A percentile compares a stretch with the other conserved stretches of the same genome.
These are phyloP conservation scores for Holotrichia oblita DNA, from an alignment of 1,140 invertebrate genomes.

Conservation along the genomic window DNA sequence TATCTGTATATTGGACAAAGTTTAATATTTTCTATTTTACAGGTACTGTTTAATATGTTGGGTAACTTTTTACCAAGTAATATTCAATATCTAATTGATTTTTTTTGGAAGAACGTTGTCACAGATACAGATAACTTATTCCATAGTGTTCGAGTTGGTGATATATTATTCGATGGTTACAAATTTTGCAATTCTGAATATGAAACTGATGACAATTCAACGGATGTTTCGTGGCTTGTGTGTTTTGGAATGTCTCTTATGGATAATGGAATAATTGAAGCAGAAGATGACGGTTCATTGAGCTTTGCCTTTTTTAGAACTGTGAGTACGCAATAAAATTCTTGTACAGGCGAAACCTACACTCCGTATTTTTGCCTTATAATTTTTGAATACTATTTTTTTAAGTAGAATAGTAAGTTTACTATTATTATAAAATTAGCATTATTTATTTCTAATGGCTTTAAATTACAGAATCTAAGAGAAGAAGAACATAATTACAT, in stretches of 20 bases:
- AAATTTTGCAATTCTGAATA: slow-evolving; percentile 39
- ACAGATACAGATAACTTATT: slow-evolving; percentile 25
- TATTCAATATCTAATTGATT: neutral
- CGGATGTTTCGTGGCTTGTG: neutral
- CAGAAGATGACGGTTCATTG: slow-evolving; percentile 40
- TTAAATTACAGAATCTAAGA: too few species aligned
- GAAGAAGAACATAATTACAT: too few species aligned
- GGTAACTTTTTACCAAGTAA: neutral
- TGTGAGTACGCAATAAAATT: slow-evolving; percentile 29
- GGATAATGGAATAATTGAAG: slow-evolving; percentile 26
- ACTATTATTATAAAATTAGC: too few species aligned
- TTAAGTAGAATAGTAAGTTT: too few species aligned
- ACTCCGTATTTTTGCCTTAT: neutral
- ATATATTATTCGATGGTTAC: slow-evolving; percentile 38
- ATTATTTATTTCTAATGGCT: too few species aligned
- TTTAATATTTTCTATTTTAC: neutral
- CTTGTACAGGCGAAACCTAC: neutral
- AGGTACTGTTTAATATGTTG: slow-evolving; percentile 13
- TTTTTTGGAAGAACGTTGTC: neutral
- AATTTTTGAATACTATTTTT: too few species aligned
- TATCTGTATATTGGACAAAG: neutral
- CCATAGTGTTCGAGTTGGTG: slow-evolving; percentile 17
- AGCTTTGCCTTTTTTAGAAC: slow-evolving; percentile 41
- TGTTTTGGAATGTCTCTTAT: slow-evolving; percentile 38
- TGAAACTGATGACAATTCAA: slow-evolving; percentile 12